Conservation (phyloP, 1,140 invertebrate species). For the Lordiphosa stackelbergi region DNA sequence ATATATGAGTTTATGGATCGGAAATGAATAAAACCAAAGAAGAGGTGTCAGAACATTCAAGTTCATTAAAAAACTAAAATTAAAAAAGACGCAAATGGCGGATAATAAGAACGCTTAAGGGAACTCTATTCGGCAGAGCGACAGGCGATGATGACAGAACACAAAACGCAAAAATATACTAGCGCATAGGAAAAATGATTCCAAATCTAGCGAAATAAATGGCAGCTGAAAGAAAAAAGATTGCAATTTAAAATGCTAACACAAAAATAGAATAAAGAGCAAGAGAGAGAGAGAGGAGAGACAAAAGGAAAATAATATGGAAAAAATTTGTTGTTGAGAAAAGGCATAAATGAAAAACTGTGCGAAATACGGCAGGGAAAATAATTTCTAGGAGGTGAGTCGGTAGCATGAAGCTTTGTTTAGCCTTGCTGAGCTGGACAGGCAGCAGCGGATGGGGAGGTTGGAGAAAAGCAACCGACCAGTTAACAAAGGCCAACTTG, state of each 20-base stretch:
- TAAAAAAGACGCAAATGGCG: conserved; percentile 68
- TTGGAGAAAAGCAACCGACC: conserved; percentile 28
- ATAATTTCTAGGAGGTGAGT: conserved; percentile 12
- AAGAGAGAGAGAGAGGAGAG: conserved; percentile 11
- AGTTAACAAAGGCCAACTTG: conserved; percentile 33
- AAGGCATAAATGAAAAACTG: conserved; percentile 27
- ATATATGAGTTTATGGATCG: too few relatives aligned
- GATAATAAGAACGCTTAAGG: conserved; percentile 65
- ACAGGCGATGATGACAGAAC: not conserved
- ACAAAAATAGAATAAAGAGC: conserved; percentile 27
- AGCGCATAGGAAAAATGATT: not conserved
- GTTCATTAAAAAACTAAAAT: conserved; percentile 75
- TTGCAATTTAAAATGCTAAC: conserved; percentile 68
- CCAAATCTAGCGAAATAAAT: conserved; percentile 46
- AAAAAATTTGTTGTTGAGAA: conserved; percentile 11
- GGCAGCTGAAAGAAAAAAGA: conserved; percentile 32
- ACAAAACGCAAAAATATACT: not conserved
- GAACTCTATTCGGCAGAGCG: conserved; percentile 9
- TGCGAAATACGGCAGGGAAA: conserved; percentile 25
- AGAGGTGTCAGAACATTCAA: not conserved
- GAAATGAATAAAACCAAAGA: too few relatives aligned
- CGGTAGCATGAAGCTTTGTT: conserved; percentile 26
- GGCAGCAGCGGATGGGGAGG: conserved; percentile 2
- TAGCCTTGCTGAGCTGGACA: conserved; percentile 36
- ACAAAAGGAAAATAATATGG: conserved; percentile 39